Evolutionary conservation across 2,888 invertebrate species (phyloP).

Genomic region (Oscheius myriophilus): DNA sequence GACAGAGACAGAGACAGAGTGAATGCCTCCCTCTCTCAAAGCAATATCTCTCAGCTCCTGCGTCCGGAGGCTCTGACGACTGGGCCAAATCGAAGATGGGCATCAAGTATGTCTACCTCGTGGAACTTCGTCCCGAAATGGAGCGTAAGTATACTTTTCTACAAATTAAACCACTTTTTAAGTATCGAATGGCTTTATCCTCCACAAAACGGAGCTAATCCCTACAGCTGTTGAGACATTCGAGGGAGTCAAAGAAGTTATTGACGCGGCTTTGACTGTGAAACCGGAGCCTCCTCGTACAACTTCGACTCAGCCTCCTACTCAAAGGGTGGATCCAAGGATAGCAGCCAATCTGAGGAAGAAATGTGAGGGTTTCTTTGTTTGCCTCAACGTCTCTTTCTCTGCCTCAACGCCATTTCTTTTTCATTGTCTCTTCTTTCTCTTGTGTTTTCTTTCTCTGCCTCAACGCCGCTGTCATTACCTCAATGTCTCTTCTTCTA

Average conservation of each 20-base stretch:
- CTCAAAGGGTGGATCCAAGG: constrained; percentile 18
- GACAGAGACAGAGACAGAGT: too few relatives aligned
- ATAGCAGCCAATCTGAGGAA: constrained; percentile 45
- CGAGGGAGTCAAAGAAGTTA: constrained; percentile 67
- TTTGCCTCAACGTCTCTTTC: too few relatives aligned
- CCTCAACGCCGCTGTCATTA: too few relatives aligned
- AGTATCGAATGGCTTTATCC: constrained; percentile 69
- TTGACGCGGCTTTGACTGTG: constrained; percentile 55
- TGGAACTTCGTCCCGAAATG: constrained; percentile 65
- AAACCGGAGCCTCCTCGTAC: constrained; percentile 33
- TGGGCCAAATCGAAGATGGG: constrained; percentile 68
- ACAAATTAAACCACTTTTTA: constrained; percentile 26
- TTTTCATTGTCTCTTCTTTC: too few relatives aligned
- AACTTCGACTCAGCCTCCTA: constrained; percentile 10
- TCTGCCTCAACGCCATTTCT: too few relatives aligned
- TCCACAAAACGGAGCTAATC: constrained; percentile 66
- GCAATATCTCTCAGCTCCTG: too few relatives aligned
- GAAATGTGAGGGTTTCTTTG: too few relatives aligned
- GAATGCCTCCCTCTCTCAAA: too few relatives aligned
- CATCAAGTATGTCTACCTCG: constrained; percentile 68
- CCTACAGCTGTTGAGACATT: constrained; percentile 69
- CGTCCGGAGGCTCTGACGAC: constrained; percentile 68
- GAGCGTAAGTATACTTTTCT: constrained; percentile 49
- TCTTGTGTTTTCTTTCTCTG: too few relatives aligned
- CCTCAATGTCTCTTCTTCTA: neutral